Conservation (phyloP, 2,113 vertebrate genomes). For the Mungos mungo region DNA sequence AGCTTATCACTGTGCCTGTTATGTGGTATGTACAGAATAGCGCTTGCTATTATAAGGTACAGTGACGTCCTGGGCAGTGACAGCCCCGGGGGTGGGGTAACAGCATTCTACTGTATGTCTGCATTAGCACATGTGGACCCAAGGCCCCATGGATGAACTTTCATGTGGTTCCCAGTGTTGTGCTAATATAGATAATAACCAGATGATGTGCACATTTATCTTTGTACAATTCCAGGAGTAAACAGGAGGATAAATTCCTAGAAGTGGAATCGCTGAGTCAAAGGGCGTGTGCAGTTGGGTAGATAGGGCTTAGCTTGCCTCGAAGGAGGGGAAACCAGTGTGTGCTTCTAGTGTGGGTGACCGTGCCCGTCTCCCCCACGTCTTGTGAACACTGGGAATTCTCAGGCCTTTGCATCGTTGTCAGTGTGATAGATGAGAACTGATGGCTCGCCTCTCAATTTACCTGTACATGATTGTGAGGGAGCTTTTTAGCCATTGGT, state of each 20-base stretch:
- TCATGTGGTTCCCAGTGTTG: not conserved
- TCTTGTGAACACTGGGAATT: not conserved
- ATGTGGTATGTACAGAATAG: not conserved
- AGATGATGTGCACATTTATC: not conserved
- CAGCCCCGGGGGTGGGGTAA: not conserved
- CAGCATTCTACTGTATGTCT: not conserved
- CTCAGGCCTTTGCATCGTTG: not conserved
- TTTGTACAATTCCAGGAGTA: not conserved
- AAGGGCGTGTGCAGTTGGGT: not conserved
- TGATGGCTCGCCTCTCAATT: not conserved
- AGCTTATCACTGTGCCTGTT: not conserved
- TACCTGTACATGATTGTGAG: not conserved
- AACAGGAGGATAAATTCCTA: not conserved
- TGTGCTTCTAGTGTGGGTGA: accelerated
- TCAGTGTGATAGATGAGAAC: not conserved
- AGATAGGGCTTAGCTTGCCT: not conserved
- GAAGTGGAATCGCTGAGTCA: not conserved
- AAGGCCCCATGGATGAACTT: not conserved
- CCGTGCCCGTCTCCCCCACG: not conserved
- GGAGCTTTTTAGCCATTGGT: not conserved
- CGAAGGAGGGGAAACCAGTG: not conserved
- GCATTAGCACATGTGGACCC: not conserved
- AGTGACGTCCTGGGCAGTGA: not conserved
- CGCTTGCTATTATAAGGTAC: not conserved
- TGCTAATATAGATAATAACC: not conserved